Percentiles rank a stretch among this genome's conserved stretches.
Conservation (phyloP, 2,113 vertebrate species). For the Arenaria interpres region DNA sequence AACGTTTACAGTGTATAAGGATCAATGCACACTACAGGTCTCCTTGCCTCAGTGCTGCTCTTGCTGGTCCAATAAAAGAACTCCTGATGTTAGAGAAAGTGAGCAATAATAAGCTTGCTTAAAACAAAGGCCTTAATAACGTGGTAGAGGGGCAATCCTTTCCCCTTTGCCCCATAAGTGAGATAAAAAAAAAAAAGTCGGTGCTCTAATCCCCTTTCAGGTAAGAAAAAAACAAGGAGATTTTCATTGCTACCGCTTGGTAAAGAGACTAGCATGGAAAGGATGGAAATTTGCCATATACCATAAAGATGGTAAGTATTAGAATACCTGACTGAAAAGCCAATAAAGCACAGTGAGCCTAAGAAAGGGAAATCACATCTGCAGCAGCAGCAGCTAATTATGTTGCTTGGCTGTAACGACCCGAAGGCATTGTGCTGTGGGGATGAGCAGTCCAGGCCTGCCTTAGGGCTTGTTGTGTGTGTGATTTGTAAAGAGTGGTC, state of each 20-base stretch:
- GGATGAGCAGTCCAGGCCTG: background rate
- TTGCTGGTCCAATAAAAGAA: background rate
- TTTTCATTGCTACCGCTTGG: background rate
- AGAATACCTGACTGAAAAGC: background rate
- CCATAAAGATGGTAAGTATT: background rate
- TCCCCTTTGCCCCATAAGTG: background rate
- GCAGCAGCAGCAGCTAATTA: background rate
- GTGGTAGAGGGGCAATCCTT: background rate
- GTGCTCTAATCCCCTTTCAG: background rate
- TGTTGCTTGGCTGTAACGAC: background rate
- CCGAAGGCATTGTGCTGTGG: background rate
- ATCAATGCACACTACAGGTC: background rate
- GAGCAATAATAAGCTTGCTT: background rate
- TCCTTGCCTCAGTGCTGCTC: background rate
- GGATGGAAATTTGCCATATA: background rate
- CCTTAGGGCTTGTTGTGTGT: accelerated
- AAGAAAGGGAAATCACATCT: background rate
- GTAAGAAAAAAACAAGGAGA: background rate
- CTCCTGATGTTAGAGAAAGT: background rate
- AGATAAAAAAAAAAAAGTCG: background rate
- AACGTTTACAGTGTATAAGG: background rate
- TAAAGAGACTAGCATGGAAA: background rate
- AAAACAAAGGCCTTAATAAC: background rate
- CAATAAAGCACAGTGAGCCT: background rate
- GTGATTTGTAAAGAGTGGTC: background rate